Conservation (phyloP, 2,888 invertebrate species). For the Sceliomorpha sp. region DNA sequence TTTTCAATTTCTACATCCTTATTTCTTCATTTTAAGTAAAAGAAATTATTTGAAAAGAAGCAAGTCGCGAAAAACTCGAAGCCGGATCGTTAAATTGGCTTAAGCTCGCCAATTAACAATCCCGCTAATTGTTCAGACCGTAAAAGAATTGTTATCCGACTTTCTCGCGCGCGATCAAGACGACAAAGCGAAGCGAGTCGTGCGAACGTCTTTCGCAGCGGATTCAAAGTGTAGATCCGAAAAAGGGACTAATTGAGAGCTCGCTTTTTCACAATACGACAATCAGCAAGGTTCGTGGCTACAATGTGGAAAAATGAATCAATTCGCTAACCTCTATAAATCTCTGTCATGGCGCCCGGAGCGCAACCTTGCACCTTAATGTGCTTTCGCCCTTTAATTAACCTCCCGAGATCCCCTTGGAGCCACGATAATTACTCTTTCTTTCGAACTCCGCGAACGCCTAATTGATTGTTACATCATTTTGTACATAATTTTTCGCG, state of each 20-base stretch:
- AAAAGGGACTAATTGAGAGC: conserved; percentile 3
- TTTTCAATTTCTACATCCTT: too few species aligned
- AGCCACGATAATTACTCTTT: conserved; percentile 41
- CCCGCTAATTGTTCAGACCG: too few species aligned
- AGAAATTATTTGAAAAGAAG: too few species aligned
- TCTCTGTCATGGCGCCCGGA: conserved; percentile 21
- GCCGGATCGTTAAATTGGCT: too few species aligned
- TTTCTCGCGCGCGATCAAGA: too few species aligned
- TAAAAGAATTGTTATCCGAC: not conserved
- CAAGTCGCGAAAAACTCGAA: too few species aligned
- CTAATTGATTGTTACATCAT: conserved; percentile 45
- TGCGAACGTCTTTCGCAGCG: not conserved
- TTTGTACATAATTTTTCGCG: conserved; percentile 14
- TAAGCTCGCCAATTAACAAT: too few species aligned
- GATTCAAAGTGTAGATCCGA: not conserved
- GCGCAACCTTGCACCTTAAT: conserved; percentile 25
- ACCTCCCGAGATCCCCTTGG: conserved; percentile 36
- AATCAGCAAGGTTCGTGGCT: conserved; percentile 21
- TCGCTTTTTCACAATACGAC: conserved; percentile 12
- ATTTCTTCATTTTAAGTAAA: too few species aligned
- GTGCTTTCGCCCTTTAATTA: conserved; percentile 45
- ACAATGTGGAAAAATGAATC: conserved; percentile 43
- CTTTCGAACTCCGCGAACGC: conserved; percentile 15
- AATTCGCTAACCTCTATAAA: conserved; percentile 43
- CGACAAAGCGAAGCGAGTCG: too few species aligned